Base-by-base conservation (phyloP, 2,888 invertebrate species). In the Drosophila prostipennis region DNA sequence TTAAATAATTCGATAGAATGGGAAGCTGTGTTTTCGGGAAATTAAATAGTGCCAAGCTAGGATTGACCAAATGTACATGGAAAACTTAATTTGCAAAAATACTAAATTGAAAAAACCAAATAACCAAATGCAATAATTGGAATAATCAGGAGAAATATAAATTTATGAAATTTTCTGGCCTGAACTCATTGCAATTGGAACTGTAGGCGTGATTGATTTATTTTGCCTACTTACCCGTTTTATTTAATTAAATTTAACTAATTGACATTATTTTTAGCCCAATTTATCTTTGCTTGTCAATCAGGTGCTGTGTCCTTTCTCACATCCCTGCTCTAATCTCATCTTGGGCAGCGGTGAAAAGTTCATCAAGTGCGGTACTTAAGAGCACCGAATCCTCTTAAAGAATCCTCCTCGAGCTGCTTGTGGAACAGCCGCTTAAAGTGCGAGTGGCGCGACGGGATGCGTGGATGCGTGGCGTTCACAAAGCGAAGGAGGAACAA, bases 361-460 rank as follows among this genome's bases (percentile, higher is more conserved):
- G 61, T 48, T 48, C 61, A 61, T 61, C 61, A 60, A 61, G 61
- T 60, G 60, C 13, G 32, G 48, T 48, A 40, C 60, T 40, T 40
- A 34, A 34, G 48, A 59, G 60, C 16, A 48, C 11, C 36, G 32
- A 64, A 53, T 65, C 65, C 65, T 34, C 64, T 65, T 65, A 37
- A 65, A 54, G 37, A 39, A 45, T 65, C 53, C 63, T 60, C 23
- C 64, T 36, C 52, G 32, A 43, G 36, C 52, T 26, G 16, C 52
- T 64, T 43, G 36, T 32, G 43, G 52, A 64, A n/a, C 52, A 64
- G 52, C 43, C 68, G 40, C 37, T 58, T 69, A 69, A 69, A 70
- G 58, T 58, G 42, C 56, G 29, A 29, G 29, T 29, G 26, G 42
- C 19, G 19, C 39, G 40, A 8, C 63, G 26, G 26, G 49, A 65